Conservation (phyloP, 1,140 invertebrate species). For the Notospermus geniculatus region DNA sequence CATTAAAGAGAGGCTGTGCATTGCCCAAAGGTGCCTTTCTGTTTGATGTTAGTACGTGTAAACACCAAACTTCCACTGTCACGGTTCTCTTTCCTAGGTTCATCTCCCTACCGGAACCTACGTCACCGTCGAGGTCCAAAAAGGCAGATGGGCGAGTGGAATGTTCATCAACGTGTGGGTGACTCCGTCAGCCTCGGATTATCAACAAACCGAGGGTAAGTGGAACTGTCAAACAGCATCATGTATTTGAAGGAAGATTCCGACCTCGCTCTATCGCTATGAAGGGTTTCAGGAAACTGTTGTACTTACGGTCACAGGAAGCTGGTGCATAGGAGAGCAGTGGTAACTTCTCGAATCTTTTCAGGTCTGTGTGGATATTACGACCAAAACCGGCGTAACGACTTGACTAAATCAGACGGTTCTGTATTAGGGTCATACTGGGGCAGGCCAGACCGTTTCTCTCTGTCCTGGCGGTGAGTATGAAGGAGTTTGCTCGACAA, state of each 20-base stretch:
- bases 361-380: constrained; percentile 42
- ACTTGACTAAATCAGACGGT: constrained; percentile 25
- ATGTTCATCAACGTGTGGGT: constrained; percentile 48
- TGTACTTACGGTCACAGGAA: too few relatives aligned
- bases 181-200: constrained; percentile 36
- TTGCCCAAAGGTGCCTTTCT: not conserved
- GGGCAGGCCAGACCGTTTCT: constrained; percentile 24
- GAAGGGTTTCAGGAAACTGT: too few relatives aligned
- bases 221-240: not conserved
- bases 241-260: too few relatives aligned
- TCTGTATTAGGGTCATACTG: not conserved
- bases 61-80: not conserved
- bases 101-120: constrained; percentile 43
- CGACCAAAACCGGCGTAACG: constrained; percentile 32
- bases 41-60: not conserved
- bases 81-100: constrained; percentile 25
- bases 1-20: not conserved
- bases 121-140: constrained; percentile 36
- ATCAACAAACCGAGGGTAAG: constrained; percentile 33
- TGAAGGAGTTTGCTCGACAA: not conserved
- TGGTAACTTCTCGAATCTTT: too few relatives aligned
- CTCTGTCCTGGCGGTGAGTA: constrained; percentile 26
- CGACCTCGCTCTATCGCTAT: too few relatives aligned
- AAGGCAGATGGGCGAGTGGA: too few relatives aligned
- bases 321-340: too few relatives aligned